Evolutionary conservation across 2,797 vertebrate genomes (phyloP), one percentile per base, ranked within the genome.

Genomic region (Coracias cyanogaster): DNA sequence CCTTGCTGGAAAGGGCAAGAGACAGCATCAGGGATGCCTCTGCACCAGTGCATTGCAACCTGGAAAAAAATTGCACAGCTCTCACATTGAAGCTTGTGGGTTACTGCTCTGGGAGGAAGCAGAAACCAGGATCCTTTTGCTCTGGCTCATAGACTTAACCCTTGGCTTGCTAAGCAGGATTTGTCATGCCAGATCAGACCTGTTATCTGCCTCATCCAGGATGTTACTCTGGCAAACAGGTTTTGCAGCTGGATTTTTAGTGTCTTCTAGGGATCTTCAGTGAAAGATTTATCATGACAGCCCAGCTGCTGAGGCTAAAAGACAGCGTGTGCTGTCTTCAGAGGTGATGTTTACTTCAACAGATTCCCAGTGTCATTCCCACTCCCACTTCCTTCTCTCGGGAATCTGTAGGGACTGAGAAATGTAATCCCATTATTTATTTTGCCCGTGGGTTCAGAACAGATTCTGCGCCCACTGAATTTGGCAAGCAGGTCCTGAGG

Each of bases 231-330:
- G 43, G 66, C 46, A 90, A 22, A 29, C 16, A 39, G 43, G 70
- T 84, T 94, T 77, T 43, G 35, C 67, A 89, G 51, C 35, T 86
- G 90, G 15, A 31, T 66, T 93, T 86, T 72, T 24, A 76, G 60
- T 58, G 13, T 78, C 13, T 84, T 61, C 43, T 64, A 65, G 11
- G 15, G 17, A 11, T 81, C 54, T 90, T 90, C 61, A 76, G 41
- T 55, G 18, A 61, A 77, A 77, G 20, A 25, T 82, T 90, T 92
- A 69, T 46, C 31, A 35, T 10, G 22, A 70, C 2, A 82, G 4
- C 12, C 21, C 20, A 57, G 31, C 25, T 52, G 29, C 66, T 76
- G 61, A 51, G 39, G 51, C 29, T 88, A 31, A 77, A 48, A 65
- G 46, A 54, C 8, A 33, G 52, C 0, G 1, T 41, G 37, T 54